phyloP scores from a whole-genome alignment of 2,888 invertebrate genomes.

The Diploptera punctata region DNA sequence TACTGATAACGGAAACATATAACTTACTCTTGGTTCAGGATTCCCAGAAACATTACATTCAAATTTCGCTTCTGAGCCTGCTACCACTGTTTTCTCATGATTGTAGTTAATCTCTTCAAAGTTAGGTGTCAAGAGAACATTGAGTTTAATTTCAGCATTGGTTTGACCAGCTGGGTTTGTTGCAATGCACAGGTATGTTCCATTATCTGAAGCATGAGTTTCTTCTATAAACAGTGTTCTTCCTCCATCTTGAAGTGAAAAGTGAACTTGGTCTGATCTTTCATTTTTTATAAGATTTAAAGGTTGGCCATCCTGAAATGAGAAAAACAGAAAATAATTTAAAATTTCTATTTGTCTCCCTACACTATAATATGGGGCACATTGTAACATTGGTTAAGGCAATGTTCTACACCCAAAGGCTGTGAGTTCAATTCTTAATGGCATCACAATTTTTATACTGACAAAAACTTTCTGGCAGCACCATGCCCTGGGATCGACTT shows the following conservation, averaged over 20 bases:
- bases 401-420: no score
- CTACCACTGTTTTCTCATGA: conserved; percentile 20
- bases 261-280: conserved; percentile 44
- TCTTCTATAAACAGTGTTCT: conserved; percentile 44
- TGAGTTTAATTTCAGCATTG: conserved; percentile 59
- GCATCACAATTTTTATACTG: no score
- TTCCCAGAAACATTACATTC: conserved; percentile 58
- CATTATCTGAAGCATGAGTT: conserved; percentile 54
- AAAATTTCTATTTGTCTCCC: no score
- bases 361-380: no score
- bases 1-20: no score
- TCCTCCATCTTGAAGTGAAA: conserved; percentile 42
- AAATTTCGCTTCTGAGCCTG: conserved; percentile 53
- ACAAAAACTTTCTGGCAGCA: no score
- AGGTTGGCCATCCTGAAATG: conserved; percentile 39
- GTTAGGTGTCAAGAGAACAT: conserved; percentile 61
- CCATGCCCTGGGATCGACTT: no score
- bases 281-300: conserved; percentile 34
- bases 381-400: no score
- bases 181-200: conserved; percentile 65
- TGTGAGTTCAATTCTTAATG: no score
- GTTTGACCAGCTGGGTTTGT: conserved; percentile 64
- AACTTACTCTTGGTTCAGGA: conserved; percentile 55
- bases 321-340: no score
- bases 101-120: conserved; percentile 47